Base-by-base conservation (phyloP, 2,797 vertebrate species). In the Sebastes kiyomatsui region DNA sequence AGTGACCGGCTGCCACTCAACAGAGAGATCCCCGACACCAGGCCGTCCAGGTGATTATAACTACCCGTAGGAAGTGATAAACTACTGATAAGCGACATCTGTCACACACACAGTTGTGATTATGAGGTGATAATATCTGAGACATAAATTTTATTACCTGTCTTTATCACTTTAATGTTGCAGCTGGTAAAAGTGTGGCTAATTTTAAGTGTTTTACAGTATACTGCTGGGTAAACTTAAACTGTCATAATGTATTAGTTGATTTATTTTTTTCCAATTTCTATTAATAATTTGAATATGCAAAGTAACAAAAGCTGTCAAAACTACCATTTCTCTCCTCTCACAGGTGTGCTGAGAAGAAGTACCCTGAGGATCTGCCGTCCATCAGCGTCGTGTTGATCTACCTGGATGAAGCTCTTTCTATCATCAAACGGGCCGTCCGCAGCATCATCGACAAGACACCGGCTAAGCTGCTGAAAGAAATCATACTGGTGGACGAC, bases 1-100 rank as follows among this genome's bases (percentile, higher is more conserved):
- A 99, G 98, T 2, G 97, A 99, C 89, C 93, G 96, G 55, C 90
- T 98, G 27, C 97, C 98, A 0, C 93, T 98, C 67, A 95, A 98
- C 93, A 94, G 98, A 77, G 81, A 96, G 4, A 93, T 99, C 67
- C 97, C 97, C 0, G 98, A 99, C 92, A 96, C 96, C 54, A 85
- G 95, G 28, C 73, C 90, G 1, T 2, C 2, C 10, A 94, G 87
- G 95, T 96, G 72, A 88, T 28, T 3, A 2, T 1, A 1, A 11
- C 18, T 5, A 52, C 28, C 65, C 22, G 4, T 42, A 16, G 13
- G 8, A 42, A 28, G 5, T 25, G 4, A 27, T 20, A 32, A 35
- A 38, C 6, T 3, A 4, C 32, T 32, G 11, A 8, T n/a, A 22
- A 73, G 18, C 3, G 42, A 14, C 10, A 16, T 14, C 5, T 42